Conservation (phyloP, 2,797 vertebrate species). For the Emydoidea blandingii region DNA sequence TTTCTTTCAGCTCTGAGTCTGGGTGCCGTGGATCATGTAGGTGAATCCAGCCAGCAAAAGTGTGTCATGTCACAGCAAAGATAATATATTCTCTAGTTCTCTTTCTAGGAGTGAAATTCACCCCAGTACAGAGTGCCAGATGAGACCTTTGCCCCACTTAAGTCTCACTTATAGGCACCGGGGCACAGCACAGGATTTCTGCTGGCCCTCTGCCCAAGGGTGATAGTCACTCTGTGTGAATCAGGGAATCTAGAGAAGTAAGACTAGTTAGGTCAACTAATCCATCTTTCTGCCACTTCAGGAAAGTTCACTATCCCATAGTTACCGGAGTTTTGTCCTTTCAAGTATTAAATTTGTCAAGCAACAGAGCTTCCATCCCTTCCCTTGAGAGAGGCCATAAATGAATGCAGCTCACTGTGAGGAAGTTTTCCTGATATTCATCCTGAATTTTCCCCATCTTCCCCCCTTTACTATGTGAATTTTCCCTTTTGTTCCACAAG, state of each 20-base stretch:
- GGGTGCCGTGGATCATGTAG: background rate
- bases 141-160: conserved; percentile 7
- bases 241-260: background rate
- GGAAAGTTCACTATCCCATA: background rate
- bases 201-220: background rate
- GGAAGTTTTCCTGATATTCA: background rate
- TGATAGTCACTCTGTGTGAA: background rate
- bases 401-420: background rate
- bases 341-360: background rate
- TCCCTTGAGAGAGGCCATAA: background rate
- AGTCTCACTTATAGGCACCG: background rate
- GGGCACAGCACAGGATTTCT: background rate
- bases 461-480: background rate
- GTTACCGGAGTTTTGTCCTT: background rate
- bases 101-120: background rate
- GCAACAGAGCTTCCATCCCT: background rate
- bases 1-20: background rate
- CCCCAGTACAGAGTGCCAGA: background rate
- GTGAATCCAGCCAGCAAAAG: background rate
- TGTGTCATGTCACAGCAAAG: background rate
- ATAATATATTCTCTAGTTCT: background rate
- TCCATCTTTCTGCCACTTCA: background rate
- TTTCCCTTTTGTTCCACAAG: conserved; percentile 31
- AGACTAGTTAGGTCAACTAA: background rate
- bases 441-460: background rate